phyloP scores from a whole-genome alignment of 2,113 vertebrate genomes.

The Oenanthe oenanthe region DNA sequence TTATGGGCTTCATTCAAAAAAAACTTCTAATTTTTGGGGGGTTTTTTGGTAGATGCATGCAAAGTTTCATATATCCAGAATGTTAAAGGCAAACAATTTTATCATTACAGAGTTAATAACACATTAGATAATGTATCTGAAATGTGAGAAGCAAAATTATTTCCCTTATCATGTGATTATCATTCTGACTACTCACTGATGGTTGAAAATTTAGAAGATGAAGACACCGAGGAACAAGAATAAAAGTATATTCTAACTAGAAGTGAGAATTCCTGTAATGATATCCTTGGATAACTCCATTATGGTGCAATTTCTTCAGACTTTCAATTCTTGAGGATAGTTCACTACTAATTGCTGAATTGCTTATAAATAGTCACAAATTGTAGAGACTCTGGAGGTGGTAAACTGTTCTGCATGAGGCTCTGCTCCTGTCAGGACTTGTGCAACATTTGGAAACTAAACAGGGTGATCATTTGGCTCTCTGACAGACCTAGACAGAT shows the following conservation, averaged over 20 bases:
- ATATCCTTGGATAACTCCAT: neutral
- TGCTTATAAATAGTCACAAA: neutral
- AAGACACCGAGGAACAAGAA: neutral
- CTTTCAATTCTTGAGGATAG: neutral
- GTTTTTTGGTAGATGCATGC: neutral
- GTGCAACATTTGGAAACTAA: neutral
- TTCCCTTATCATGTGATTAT: neutral
- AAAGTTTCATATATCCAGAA: neutral
- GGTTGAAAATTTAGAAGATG: neutral
- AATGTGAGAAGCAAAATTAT: neutral
- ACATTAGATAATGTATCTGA: neutral
- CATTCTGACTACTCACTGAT: neutral
- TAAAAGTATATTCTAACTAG: neutral
- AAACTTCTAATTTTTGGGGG: too few relatives aligned
- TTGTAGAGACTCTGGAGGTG: neutral
- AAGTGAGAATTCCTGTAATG: neutral
- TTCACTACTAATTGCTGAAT: neutral
- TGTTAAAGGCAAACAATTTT: neutral
- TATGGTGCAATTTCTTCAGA: neutral
- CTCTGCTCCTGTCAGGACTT: neutral
- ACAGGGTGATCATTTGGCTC: neutral
- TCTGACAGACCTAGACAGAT: neutral
- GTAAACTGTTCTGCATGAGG: neutral
- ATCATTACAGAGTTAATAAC: neutral
- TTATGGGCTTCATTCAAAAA: neutral